Evolutionary conservation across 2,888 invertebrate genomes (phyloP).

Genomic region (Cerceris ruficornis): DNA sequence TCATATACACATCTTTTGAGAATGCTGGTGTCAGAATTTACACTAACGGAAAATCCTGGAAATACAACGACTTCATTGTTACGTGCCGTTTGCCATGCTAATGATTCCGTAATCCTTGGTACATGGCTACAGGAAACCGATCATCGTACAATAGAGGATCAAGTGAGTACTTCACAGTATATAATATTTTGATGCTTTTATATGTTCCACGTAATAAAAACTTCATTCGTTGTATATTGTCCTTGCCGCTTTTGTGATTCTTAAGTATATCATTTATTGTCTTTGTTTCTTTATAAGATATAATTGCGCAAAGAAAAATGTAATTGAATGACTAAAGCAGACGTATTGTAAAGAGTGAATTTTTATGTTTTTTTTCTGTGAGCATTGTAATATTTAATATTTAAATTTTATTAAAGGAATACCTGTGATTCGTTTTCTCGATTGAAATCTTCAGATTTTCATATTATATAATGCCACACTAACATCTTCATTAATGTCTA

Average conservation of each 20-base stretch:
- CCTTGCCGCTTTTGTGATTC: no score
- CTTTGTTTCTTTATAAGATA: conserved; percentile 3
- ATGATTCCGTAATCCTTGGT: conserved; percentile 95
- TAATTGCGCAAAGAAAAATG: not conserved
- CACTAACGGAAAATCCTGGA: conserved; percentile 95
- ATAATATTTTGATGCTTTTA: not conserved
- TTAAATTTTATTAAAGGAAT: no score
- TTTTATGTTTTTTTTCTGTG: conserved; percentile 4
- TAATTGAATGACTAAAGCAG: conserved; percentile 27
- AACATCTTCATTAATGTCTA: conserved; percentile 81
- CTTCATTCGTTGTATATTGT: not conserved
- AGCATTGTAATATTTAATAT: not conserved
- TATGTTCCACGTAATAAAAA: not conserved
- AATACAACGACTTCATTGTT: conserved; percentile 94
- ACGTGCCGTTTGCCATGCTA: conserved; percentile 91
- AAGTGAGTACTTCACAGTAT: conserved; percentile 85
- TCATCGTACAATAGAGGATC: conserved; percentile 98
- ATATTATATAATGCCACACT: conserved; percentile 41
- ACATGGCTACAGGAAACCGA: conserved; percentile 98
- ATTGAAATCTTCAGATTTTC: conserved; percentile 1
- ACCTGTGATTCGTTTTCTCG: no score
- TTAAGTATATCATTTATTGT: conserved; percentile 3
- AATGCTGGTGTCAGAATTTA: conserved; percentile 97
- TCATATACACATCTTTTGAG: conserved; percentile 94
- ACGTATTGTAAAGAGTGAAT: conserved; percentile 37